Percentiles rank a stretch among this genome's conserved stretches.
These are phyloP conservation scores for Tamandua tetradactyla DNA, from an alignment of 2,797 vertebrate species.

Conservation along the genomic window DNA sequence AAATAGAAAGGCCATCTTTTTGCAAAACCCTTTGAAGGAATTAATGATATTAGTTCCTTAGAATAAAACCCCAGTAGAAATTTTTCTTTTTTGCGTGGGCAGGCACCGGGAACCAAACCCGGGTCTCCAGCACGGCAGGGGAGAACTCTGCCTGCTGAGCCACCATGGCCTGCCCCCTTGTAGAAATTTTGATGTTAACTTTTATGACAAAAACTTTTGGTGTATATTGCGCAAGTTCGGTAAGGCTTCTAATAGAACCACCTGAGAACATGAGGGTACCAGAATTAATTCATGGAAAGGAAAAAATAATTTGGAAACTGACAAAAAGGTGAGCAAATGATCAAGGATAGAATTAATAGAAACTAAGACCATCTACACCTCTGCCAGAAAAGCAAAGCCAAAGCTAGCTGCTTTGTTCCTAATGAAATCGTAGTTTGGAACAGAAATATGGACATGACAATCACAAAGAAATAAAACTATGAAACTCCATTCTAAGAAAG, in stretches of 20 bases:
- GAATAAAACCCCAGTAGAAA: neutral
- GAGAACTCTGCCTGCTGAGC: too few species aligned
- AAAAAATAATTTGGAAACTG: neutral
- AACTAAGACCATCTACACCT: neutral
- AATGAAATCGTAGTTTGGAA: neutral
- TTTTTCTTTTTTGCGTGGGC: too few species aligned
- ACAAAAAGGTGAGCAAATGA: neutral
- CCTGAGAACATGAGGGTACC: neutral
- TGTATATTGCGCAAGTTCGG: neutral
- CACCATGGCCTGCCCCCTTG: too few species aligned
- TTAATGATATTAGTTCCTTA: neutral
- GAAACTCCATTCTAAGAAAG: neutral
- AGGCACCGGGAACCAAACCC: too few species aligned
- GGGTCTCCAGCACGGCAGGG: too few species aligned
- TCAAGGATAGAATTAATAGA: neutral
- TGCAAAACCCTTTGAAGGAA: neutral
- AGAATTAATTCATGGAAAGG: neutral
- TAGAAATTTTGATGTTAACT: neutral
- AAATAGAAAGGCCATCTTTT: neutral
- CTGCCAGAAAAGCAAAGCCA: neutral
- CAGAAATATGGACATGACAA: neutral
- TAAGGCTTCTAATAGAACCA: neutral
- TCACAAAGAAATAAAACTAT: neutral
- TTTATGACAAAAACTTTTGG: neutral
- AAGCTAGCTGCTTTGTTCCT: neutral